A percentile compares a stretch with the other conserved stretches of the same genome.
phyloP scores from a whole-genome alignment of 2,113 vertebrate genomes.

The Cyphomyrus discorhynchus region DNA sequence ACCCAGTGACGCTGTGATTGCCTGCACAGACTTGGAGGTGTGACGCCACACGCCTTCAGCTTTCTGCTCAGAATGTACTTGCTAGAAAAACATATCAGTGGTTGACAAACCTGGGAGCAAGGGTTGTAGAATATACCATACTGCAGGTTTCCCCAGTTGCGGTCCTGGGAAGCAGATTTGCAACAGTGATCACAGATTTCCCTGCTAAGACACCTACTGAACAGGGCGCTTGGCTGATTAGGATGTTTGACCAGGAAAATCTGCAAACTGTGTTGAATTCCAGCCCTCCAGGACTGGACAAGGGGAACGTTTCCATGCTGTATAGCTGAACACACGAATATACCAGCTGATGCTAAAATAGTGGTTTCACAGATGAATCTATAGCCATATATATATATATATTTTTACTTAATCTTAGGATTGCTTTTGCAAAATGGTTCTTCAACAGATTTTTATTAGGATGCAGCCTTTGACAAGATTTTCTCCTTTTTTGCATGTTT shows the following conservation, averaged over 20 bases:
- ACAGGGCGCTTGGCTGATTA: neutral
- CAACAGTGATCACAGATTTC: neutral
- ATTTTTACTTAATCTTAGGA: neutral
- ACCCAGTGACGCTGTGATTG: neutral
- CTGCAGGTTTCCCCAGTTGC: neutral
- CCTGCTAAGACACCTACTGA: neutral
- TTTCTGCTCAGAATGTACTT: neutral
- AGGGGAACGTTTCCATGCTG: neutral
- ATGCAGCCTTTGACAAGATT: neutral
- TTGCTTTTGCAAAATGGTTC: neutral
- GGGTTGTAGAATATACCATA: neutral
- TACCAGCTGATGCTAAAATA: neutral
- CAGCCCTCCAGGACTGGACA: neutral
- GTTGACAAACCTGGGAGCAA: neutral
- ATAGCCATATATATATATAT: neutral
- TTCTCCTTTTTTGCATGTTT: neutral
- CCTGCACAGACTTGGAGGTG: neutral
- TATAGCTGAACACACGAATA: neutral
- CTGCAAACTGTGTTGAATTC: neutral
- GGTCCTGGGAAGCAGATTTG: neutral
- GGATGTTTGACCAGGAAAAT: neutral
- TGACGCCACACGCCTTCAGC: neutral
- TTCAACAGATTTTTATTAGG: neutral
- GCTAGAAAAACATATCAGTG: neutral
- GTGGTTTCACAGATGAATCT: neutral